Base-by-base conservation (phyloP, 2,888 invertebrate genomes). In the Apodemia zela region DNA sequence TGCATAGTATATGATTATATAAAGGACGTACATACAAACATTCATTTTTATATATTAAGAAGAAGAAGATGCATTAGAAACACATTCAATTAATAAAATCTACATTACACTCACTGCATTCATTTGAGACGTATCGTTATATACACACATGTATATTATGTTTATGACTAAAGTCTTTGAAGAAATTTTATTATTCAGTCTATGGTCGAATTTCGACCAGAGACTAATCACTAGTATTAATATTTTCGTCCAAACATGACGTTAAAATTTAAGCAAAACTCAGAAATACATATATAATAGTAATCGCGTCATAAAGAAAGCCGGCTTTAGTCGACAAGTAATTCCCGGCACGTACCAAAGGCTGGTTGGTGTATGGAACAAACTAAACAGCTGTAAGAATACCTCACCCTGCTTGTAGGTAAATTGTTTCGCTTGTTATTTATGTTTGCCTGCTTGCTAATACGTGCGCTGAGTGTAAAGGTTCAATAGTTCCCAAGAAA, bases 321-420 rank as follows among this genome's bases (percentile, higher is more conserved):
- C 69, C 35, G 15, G 54, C 15, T 13, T 13, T 13, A 25, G 15
- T 54, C 13, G 45, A 45, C 57, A 62, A 47, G 57, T 72, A 77
- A 89, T 89, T 87, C 89, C 71, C 67, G 73, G 79, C 89, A 89
- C 89, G 88, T 88, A 76, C 71, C 73, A 67, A 71, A 72, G 75
- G 74, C 76, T 81, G 82, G 87, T 85, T n/a, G n/a, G n/a, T n/a
- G 80, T 87, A 87, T 87, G 85, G 85, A 87, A 86, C 87, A 84
- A 87, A 87, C 87, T 87, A 86, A 87, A 89, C 89, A 85, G 86
- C 80, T 88, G 87, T 88, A 88, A 89, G 88, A 89, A 88, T 87
- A 86, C 84, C 87, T 86, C 82, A 82, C 81, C 76, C 80, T 11
- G 75, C 75, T 79, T 75, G 87, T 87, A 87, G 88, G 89, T 89